A percentile compares a stretch with the other conserved stretches of the same genome.
These are phyloP conservation scores for Sinocyclocheilus maitianheensis DNA, from an alignment of 2,113 vertebrate genomes.

Conservation along the genomic window DNA sequence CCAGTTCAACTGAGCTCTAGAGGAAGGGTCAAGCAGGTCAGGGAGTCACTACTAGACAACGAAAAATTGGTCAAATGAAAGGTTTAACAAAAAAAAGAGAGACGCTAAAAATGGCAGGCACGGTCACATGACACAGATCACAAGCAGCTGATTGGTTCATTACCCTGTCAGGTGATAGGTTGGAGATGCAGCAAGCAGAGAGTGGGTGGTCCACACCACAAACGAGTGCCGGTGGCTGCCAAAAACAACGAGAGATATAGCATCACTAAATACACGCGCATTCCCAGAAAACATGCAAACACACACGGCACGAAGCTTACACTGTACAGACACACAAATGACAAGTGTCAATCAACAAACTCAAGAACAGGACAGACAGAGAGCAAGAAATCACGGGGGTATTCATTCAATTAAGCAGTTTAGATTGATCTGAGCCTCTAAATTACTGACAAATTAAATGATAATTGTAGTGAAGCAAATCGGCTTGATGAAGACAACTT, in stretches of 20 bases:
- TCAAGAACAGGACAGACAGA: neutral
- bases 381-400: neutral
- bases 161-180: conserved; percentile 77
- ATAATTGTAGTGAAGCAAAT: conserved; percentile 23
- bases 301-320: neutral
- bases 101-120: conserved; percentile 45
- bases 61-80: conserved; percentile 29
- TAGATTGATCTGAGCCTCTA: conserved; percentile 41
- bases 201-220: conserved; percentile 78
- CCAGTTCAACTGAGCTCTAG: conserved; percentile 47
- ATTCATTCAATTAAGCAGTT: conserved; percentile 50
- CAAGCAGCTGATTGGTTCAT: conserved; percentile 68
- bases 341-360: neutral
- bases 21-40: conserved; percentile 47
- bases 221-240: conserved; percentile 79
- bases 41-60: conserved; percentile 45
- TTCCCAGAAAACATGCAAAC: conserved; percentile 21
- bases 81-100: conserved; percentile 36
- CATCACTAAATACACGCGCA: conserved; percentile 40
- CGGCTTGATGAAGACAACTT: conserved; percentile 15
- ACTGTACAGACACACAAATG: neutral
- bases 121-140: conserved; percentile 69
- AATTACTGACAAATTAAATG: conserved; percentile 50
- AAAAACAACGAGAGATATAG: conserved; percentile 54
- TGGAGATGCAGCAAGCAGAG: conserved; percentile 74